Evolutionary conservation across 2,888 invertebrate species (phyloP).

Genomic region (Pasiphila rectangulata): DNA sequence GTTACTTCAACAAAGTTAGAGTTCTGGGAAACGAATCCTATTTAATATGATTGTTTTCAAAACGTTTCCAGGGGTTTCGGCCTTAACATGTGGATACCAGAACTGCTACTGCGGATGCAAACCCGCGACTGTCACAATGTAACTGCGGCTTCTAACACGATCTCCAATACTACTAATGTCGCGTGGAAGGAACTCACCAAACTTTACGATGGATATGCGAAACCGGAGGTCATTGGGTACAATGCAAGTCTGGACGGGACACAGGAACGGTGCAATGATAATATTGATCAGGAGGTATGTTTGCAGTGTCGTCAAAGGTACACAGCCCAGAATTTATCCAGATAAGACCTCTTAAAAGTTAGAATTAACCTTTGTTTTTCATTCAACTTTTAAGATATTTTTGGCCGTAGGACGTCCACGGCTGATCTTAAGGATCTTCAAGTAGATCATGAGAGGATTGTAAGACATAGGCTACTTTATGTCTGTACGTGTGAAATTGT

Average conservation of each 20-base stretch:
- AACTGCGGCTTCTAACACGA: conserved; percentile 50
- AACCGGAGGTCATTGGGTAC: conserved; percentile 37
- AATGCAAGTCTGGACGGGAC: conserved; percentile 40
- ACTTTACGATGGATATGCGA: conserved; percentile 62
- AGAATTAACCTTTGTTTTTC: too few relatives aligned
- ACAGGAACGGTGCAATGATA: conserved; percentile 48
- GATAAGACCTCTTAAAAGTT: too few relatives aligned
- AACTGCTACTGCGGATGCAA: conserved; percentile 83
- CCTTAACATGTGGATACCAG: conserved; percentile 88
- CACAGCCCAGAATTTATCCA: too few relatives aligned
- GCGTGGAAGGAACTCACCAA: conserved; percentile 70
- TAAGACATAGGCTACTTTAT: too few relatives aligned
- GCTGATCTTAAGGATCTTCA: too few relatives aligned
- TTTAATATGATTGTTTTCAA: neutral
- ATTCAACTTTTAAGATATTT: too few relatives aligned
- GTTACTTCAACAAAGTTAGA: neutral
- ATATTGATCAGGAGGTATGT: conserved; percentile 59
- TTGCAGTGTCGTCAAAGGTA: neutral
- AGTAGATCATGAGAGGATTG: too few relatives aligned
- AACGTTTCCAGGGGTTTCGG: conserved; percentile 82
- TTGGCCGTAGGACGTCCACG: too few relatives aligned
- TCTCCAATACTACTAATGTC: conserved; percentile 47
- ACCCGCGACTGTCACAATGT: conserved; percentile 56
- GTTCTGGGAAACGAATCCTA: neutral
- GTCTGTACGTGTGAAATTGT: too few relatives aligned